Evolutionary conservation across 2,797 vertebrate species (phyloP).

Genomic region (Darevskia nairensis): DNA sequence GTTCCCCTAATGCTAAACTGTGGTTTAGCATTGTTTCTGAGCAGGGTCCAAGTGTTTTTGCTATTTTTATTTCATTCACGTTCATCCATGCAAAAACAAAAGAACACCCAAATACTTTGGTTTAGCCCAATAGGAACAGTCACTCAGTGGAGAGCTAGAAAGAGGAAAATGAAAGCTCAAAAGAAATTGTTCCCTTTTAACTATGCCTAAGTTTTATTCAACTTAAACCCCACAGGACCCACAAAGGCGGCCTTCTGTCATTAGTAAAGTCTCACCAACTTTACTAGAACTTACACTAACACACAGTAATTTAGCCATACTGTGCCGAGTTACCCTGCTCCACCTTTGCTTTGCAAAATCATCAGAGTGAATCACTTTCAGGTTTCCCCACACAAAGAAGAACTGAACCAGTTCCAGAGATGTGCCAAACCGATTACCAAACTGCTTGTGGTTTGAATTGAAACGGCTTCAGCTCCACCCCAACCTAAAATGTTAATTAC

Average conservation of each 20-base stretch:
- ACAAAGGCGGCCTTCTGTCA: too few relatives aligned
- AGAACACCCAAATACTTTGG: too few relatives aligned
- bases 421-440: background rate
- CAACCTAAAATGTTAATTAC: background rate
- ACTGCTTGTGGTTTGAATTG: background rate
- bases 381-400: background rate
- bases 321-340: background rate
- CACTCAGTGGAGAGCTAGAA: too few relatives aligned
- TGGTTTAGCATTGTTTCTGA: background rate
- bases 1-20: background rate
- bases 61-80: background rate
- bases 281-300: background rate
- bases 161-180: too few relatives aligned
- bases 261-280: background rate
- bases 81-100: background rate
- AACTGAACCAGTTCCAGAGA: background rate
- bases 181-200: too few relatives aligned
- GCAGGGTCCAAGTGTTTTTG: too few relatives aligned
- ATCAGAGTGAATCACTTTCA: background rate
- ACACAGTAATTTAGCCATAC: background rate
- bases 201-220: too few relatives aligned
- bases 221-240: too few relatives aligned
- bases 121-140: too few relatives aligned
- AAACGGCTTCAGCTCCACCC: background rate
- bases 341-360: background rate